Evolutionary conservation across 2,888 invertebrate genomes (phyloP), one percentile per base, ranked within the genome.

Genomic region (Andrena fulva): DNA sequence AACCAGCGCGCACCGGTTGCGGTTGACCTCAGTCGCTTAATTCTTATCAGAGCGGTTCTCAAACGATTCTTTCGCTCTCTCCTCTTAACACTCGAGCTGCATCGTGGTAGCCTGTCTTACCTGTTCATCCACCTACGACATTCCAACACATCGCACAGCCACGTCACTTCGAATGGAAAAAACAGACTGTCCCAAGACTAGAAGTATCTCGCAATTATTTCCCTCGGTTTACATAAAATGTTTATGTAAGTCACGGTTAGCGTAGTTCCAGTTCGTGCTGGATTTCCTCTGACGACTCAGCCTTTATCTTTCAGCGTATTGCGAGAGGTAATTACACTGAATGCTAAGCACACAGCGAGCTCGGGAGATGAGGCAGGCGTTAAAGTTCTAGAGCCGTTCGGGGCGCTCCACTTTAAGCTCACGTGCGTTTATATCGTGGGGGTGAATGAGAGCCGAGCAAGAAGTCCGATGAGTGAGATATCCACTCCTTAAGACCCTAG

Each of bases 21-120:
- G 62, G 73, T 86, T 89, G 88, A 90, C 88, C 89, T 89, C 87
- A 89, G 50, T 78, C 77, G 87, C 80, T 89, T 60, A 68, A 59
- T 35, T 63, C 73, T 88, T 89, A 89, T 89, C 88, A 73, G 56
- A 82, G 78, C 74, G 86, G 87, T 88, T 88, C 89, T 88, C 88
- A 88, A 88, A 69, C 75, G 67, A 67, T 69, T 77, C 27, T 42
- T 50, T 62, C n/a, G 6, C 56, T 27, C 48, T 12, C 0, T 12
- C 20, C 31, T 20, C 24, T 48, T 0, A 20, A 35, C 24, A 69
- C 69, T 69, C 35, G 7, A 35, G 20, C 16, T 24, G 31, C 24
- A 35, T 24, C 2, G 16, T 4, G n/a, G 5, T 27, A 24, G 12
- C 35, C 33, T 7, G 16, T 48, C 59, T 48, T 52, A 33, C 33